phyloP scores from a whole-genome alignment of 2,888 invertebrate genomes.

The Platynereis dumerilii region DNA sequence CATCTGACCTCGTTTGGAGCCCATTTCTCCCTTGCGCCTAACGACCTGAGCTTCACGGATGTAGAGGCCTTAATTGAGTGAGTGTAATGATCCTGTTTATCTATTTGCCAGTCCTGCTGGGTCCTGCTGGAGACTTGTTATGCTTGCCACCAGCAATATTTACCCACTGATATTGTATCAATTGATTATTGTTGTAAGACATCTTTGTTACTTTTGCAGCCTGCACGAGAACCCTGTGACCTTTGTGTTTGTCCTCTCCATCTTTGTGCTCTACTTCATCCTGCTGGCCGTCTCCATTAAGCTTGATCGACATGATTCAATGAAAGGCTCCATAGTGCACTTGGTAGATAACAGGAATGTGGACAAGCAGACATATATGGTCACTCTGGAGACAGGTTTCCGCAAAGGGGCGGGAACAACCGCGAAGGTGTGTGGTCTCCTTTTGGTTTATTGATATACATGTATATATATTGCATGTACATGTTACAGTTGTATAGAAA shows the following conservation, averaged over 20 bases:
- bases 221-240: constrained; percentile 49
- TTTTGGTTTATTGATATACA: no score
- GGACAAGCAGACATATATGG: constrained; percentile 58
- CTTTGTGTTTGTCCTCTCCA: constrained; percentile 43
- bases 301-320: constrained; percentile 47
- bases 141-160: not conserved
- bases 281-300: constrained; percentile 46
- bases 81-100: constrained; percentile 23
- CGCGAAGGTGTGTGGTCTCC: constrained; percentile 52
- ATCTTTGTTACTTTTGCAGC: constrained; percentile 39
- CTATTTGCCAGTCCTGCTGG: not conserved
- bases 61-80: constrained; percentile 57
- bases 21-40: constrained; percentile 49
- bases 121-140: not conserved
- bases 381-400: constrained; percentile 61
- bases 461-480: no score
- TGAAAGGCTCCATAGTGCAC: constrained; percentile 47
- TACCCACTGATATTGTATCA: not conserved
- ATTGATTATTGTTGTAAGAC: not conserved
- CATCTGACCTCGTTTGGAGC: constrained; percentile 59
- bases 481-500: no score
- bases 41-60: constrained; percentile 42
- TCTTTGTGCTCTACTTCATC: constrained; percentile 47
- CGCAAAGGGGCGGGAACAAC: constrained; percentile 60
- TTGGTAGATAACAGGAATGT: constrained; percentile 55